phyloP scores from a whole-genome alignment of 1,140 invertebrate species.

The Phthorimaea operculella region DNA sequence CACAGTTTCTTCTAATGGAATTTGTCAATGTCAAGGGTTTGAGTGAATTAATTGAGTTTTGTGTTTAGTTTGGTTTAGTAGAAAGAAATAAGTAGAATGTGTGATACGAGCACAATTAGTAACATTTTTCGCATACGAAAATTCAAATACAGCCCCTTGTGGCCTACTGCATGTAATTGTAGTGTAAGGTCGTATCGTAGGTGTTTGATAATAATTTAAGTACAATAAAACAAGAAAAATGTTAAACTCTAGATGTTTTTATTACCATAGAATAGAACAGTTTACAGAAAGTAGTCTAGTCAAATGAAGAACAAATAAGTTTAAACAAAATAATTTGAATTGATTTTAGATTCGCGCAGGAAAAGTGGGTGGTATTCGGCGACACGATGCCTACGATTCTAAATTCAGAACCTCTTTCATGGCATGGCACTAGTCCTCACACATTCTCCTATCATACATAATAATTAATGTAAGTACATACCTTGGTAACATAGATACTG shows the following conservation, averaged over 20 bases:
- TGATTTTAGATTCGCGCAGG: conserved; percentile 52
- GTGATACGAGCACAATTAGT: too few relatives aligned
- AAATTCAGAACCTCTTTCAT: conserved; percentile 63
- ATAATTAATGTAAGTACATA: conserved; percentile 43
- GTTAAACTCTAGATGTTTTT: conserved; percentile 46
- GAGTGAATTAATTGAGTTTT: too few relatives aligned
- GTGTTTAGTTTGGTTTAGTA: too few relatives aligned
- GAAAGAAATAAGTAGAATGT: too few relatives aligned
- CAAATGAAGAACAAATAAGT: conserved; percentile 49
- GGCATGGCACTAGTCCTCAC: conserved; percentile 66
- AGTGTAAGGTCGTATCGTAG: neutral
- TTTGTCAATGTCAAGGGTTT: too few relatives aligned
- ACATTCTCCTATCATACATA: conserved; percentile 64
- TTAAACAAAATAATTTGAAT: conserved; percentile 56
- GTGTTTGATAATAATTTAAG: neutral
- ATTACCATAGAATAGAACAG: conserved; percentile 58
- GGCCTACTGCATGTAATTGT: neutral
- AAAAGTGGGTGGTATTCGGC: conserved; percentile 66
- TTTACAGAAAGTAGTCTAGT: conserved; percentile 55
- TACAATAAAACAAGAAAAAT: neutral
- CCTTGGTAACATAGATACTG: conserved; percentile 20
- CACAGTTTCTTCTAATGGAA: too few relatives aligned
- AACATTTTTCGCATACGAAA: too few relatives aligned
- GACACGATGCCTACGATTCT: conserved; percentile 65
- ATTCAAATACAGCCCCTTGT: too few relatives aligned